phyloP scores from a whole-genome alignment of 2,113 vertebrate genomes.

The Chaetodon trifascialis region DNA sequence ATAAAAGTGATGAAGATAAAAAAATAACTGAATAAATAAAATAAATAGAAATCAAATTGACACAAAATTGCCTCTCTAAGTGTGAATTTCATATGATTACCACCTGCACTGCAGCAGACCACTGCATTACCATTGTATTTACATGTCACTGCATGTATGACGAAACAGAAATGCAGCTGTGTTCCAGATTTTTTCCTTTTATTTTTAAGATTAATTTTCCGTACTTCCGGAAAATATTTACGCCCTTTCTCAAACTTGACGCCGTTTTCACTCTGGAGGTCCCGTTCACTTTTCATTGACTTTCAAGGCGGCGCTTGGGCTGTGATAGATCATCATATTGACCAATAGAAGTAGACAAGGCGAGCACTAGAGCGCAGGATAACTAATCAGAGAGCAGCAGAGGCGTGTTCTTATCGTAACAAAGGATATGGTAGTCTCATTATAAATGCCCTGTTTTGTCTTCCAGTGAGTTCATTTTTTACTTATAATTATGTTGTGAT shows the following conservation, averaged over 20 bases:
- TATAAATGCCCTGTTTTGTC: neutral
- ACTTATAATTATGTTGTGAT: neutral
- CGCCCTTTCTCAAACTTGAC: constrained; percentile 18
- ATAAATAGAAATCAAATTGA: no score
- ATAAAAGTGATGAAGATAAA: no score
- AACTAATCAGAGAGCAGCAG: constrained; percentile 48
- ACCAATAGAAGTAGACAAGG: constrained; percentile 56
- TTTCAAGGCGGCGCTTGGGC: constrained; percentile 20
- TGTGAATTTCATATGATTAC: no score
- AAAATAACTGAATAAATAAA: no score
- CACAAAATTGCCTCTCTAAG: no score
- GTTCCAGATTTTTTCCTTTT: constrained; percentile 38
- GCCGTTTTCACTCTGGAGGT: neutral
- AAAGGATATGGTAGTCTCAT: constrained; percentile 30
- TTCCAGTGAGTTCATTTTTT: neutral
- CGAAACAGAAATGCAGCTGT: no score
- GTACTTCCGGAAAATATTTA: accelerated
- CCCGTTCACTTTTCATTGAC: constrained; percentile 48
- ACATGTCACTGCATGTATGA: no score
- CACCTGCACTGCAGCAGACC: no score
- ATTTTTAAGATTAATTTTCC: neutral
- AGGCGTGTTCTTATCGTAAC: constrained; percentile 53
- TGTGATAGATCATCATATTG: constrained; percentile 3
- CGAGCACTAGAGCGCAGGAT: accelerated
- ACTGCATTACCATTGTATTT: no score